These are phyloP conservation scores for Taxidea taxus DNA, from an alignment of 2,113 vertebrate genomes.

Conservation along the genomic window DNA sequence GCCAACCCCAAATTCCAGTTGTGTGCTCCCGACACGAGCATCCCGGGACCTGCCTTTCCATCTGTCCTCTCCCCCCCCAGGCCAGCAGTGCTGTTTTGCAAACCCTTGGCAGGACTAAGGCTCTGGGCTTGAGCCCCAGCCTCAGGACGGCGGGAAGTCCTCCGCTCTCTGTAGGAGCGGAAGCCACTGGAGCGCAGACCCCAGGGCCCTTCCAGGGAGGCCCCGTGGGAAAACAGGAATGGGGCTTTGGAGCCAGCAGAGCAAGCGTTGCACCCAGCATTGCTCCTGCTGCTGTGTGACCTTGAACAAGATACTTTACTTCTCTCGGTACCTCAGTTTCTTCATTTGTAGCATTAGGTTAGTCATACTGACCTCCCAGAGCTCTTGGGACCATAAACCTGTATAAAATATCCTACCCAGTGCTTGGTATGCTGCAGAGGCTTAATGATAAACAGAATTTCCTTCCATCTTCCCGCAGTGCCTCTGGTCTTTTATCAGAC, in stretches of 20 bases:
- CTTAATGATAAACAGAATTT: neutral
- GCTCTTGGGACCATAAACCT: neutral
- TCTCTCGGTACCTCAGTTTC: neutral
- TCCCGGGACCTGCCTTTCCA: neutral
- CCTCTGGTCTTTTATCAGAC: neutral
- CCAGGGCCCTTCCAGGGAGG: neutral
- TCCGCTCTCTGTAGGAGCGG: neutral
- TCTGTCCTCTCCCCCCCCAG: neutral
- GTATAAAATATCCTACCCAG: neutral
- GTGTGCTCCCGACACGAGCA: neutral
- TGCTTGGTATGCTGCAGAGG: too few relatives aligned
- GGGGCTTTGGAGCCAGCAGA: neutral
- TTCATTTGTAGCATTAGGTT: neutral
- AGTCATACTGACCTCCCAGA: neutral
- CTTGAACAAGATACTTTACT: neutral
- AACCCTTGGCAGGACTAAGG: neutral
- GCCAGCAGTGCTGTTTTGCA: neutral
- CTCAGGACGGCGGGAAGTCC: neutral
- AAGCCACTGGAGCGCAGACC: neutral
- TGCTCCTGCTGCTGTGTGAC: neutral
- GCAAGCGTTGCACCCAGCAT: neutral
- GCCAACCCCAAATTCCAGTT: slow-evolving; percentile 27
- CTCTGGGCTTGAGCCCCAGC: neutral
- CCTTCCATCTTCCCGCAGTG: neutral
- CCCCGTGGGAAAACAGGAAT: neutral